Evolutionary conservation across 2,797 vertebrate genomes (phyloP), one percentile per base, ranked within the genome.

Genomic region (Natrix natrix): DNA sequence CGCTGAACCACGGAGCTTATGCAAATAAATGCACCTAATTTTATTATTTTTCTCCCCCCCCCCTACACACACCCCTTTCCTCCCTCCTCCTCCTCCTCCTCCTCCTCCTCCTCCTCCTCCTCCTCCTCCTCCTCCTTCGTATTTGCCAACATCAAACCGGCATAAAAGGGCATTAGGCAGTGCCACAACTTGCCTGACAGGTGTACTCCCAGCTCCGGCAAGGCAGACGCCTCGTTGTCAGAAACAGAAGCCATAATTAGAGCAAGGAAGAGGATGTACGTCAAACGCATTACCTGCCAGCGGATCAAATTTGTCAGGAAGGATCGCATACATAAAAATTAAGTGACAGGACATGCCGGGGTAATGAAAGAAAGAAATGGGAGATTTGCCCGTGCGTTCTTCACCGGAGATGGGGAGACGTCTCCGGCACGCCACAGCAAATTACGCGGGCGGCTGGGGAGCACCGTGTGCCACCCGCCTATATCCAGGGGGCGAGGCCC

Each of bases 301-400:
- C 97, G 97, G 97, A 97, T 98, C 98, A 97, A 97, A 98, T 98
- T 98, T 98, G 98, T 98, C 98, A 98, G 97, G 97, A 96, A 97
- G 97, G 97, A 98, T 97, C 96, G 97, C 97, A 97, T 98, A 98
- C 97, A 98, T 97, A 97, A 98, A 97, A 98, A 98, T 97, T 97
- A 98, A 98, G 98, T 98, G 98, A 98, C 98, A 98, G 98, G 97
- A 97, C 97, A 97, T 87, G 98, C 97, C 95, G 96, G 96, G 95
- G 92, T 98, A 98, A 98, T 98, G 97, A 98, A 98, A 98, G 97
- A 96, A 97, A 98, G 32, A 98, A 98, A 37, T 17, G 97, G 97
- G 97, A 97, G 97, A 97, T 97, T 97, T 98, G 97, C 97, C 97
- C 78, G 14, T 66, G 13, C 97, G 95, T 96, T 94, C 96, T 95